Base-by-base conservation (phyloP, 92 coral and sea anemone species). In the Palythoa grandiflora region DNA sequence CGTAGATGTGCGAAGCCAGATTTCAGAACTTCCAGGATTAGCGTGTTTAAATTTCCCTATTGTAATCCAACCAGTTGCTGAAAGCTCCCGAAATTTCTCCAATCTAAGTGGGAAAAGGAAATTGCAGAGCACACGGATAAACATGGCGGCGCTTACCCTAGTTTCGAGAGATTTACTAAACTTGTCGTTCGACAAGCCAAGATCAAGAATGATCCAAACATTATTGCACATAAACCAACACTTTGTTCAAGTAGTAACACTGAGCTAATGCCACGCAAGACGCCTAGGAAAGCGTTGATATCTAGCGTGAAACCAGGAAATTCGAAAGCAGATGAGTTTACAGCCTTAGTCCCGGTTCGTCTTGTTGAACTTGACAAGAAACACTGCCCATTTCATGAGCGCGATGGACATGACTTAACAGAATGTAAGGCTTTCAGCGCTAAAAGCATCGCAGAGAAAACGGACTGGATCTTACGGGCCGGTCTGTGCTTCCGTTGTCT, bases 401-500 rank as follows among this genome's bases (percentile, higher is more conserved):
- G 88, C 79, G 28, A 47, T 14, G 88, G 68, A 35, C 88, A 84
- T 16, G 77, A 73, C 55, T 44, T 71, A 17, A 28, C 72, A 20
- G 88, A 85, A 77, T 85, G 88, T 60, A 85, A 85, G 4, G 79
- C 88, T n/a, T 85, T 85, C 15, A 77, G 54, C 68, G 68, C 77
- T 10, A 84, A 84, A 84, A 70, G 57, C 15, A 38, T 48, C 14
- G 87, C 40, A 38, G 87, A 84, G 63, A 84, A 84, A 17, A 44
- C 71, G 20, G 51, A 72, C 65, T 88, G 87, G 80, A 88, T 88
- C 11, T 72, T 21, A 10, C 71, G 51, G 65, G 87, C 68, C 12
- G 71, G 78, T 50, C 85, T 80, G 21, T 88, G 91, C 73, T 88
- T 88, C 70, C 74, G 83, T 35, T 88, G 91, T 75, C 73, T 88